These are phyloP conservation scores for Coreoperca whiteheadi DNA, from an alignment of 2,113 vertebrate species.

Conservation along the genomic window DNA sequence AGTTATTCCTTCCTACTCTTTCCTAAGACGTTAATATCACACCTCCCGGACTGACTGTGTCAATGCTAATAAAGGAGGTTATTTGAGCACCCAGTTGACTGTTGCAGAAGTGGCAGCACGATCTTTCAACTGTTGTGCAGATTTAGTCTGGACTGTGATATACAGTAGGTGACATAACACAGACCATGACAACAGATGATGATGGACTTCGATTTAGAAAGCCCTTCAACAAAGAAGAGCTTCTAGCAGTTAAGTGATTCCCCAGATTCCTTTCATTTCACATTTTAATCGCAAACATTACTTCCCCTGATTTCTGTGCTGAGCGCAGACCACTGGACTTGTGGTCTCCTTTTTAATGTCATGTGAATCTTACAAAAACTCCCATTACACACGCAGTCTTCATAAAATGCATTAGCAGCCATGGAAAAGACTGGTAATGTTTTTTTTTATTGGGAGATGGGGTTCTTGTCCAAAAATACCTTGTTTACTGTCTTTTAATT, in stretches of 20 bases:
- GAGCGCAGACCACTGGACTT: neutral
- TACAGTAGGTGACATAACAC: neutral
- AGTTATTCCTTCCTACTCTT: neutral
- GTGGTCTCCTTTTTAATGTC: constrained; percentile 9
- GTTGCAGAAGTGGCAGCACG: neutral
- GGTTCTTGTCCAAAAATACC: constrained; percentile 71
- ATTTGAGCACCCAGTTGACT: neutral
- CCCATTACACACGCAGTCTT: constrained; percentile 55
- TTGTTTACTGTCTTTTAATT: constrained; percentile 72
- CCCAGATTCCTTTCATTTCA: neutral
- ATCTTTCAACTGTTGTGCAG: neutral
- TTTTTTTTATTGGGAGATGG: constrained; percentile 64
- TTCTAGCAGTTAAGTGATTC: neutral
- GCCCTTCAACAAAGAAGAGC: neutral
- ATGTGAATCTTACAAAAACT: constrained; percentile 24
- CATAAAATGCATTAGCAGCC: constrained; percentile 36
- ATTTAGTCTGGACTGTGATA: constrained; percentile 7
- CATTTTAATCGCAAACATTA: neutral
- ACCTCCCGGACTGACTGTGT: neutral
- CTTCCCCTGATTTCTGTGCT: neutral
- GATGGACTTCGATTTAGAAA: neutral
- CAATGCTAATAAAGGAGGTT: neutral
- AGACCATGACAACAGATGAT: neutral
- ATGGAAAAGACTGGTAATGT: constrained; percentile 72
- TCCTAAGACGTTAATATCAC: neutral